phyloP scores from a whole-genome alignment of 1,140 invertebrate genomes.

The Hydropsyche tenuis region DNA sequence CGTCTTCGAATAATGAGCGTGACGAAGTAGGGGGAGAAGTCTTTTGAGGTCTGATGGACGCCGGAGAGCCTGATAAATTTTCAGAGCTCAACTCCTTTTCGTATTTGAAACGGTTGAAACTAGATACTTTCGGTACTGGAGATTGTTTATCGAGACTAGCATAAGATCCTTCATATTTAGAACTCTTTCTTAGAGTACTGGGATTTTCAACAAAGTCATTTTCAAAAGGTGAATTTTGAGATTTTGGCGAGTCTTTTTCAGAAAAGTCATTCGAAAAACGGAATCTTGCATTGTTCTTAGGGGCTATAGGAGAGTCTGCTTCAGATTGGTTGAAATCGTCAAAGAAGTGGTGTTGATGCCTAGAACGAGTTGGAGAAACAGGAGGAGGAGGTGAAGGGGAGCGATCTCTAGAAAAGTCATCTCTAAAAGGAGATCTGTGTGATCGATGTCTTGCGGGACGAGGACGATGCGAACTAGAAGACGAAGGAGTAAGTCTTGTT shows the following conservation, averaged over 20 bases:
- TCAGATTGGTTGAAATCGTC: constrained; percentile 48
- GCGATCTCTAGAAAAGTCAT: constrained; percentile 53
- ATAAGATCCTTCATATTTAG: constrained; percentile 52
- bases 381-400: constrained; percentile 38
- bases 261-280: constrained; percentile 67
- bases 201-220: constrained; percentile 69
- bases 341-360: constrained; percentile 46
- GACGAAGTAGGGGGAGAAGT: constrained; percentile 57
- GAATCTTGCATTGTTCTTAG: constrained; percentile 53
- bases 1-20: constrained; percentile 74
- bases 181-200: constrained; percentile 50
- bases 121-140: constrained; percentile 53
- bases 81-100: constrained; percentile 46
- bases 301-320: constrained; percentile 43
- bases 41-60: constrained; percentile 55
- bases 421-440: constrained; percentile 53
- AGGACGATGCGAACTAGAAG: constrained; percentile 51
- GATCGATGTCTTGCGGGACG: constrained; percentile 53
- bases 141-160: constrained; percentile 54
- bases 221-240: constrained; percentile 71
- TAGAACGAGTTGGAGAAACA: constrained; percentile 5
- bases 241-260: constrained; percentile 58
- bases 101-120: constrained; percentile 49
- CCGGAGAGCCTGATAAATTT: constrained; percentile 44
- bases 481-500: constrained; percentile 53